Percentiles rank a stretch among this genome's conserved stretches.
These are phyloP conservation scores for Phrynosoma platyrhinos DNA, from an alignment of 2,113 vertebrate genomes.

Conservation along the genomic window DNA sequence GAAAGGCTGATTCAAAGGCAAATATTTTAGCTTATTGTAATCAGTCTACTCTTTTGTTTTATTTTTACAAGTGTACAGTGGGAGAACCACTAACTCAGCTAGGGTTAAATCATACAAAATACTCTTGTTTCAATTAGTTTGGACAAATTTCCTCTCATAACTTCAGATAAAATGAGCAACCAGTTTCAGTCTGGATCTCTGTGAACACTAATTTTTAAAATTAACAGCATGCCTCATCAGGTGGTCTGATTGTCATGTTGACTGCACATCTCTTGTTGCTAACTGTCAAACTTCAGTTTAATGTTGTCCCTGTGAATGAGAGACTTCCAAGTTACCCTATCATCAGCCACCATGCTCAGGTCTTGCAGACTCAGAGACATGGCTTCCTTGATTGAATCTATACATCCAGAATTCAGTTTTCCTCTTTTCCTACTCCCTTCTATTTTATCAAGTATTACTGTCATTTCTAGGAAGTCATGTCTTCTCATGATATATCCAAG, in stretches of 20 bases:
- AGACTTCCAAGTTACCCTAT: too few relatives aligned
- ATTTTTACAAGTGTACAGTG: not conserved
- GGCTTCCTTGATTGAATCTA: too few relatives aligned
- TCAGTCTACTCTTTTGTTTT: not conserved
- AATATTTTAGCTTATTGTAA: not conserved
- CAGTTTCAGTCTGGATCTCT: not conserved
- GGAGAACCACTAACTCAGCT: not conserved
- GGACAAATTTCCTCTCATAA: not conserved
- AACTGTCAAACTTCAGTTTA: too few relatives aligned
- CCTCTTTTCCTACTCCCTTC: too few relatives aligned
- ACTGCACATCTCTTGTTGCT: too few relatives aligned
- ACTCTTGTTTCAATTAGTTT: not conserved
- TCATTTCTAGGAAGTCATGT: too few relatives aligned
- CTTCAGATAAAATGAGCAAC: not conserved
- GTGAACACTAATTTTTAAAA: not conserved
- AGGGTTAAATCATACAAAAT: not conserved
- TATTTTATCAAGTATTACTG: too few relatives aligned
- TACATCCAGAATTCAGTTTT: too few relatives aligned
- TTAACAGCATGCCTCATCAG: not conserved
- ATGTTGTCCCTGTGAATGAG: too few relatives aligned
- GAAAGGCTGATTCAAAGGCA: not conserved
- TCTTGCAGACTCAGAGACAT: too few relatives aligned
- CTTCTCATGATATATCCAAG: too few relatives aligned
- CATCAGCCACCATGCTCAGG: too few relatives aligned
- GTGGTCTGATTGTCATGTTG: not conserved